phyloP scores from a whole-genome alignment of 2,888 invertebrate species.

The Hyles lineata region DNA sequence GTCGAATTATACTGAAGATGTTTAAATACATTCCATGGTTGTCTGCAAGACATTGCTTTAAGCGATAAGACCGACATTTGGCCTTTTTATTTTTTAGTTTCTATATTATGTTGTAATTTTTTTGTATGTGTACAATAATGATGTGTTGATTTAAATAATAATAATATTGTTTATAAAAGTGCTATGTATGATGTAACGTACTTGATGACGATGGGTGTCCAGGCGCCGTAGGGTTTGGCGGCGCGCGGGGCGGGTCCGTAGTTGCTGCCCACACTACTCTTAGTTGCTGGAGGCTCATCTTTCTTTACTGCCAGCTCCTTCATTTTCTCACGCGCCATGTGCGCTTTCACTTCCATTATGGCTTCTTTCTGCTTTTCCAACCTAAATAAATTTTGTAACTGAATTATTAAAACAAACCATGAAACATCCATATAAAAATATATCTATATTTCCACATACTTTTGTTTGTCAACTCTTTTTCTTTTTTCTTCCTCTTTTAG shows the following conservation, averaged over 20 bases:
- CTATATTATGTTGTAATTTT: too few relatives aligned
- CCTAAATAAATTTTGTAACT: constrained; percentile 45
- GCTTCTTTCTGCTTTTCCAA: constrained; percentile 70
- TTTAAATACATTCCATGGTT: too few relatives aligned
- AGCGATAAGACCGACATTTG: too few relatives aligned
- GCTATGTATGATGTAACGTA: constrained; percentile 59
- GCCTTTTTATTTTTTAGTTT: too few relatives aligned
- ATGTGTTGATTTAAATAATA: too few relatives aligned
- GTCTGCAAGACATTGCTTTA: too few relatives aligned
- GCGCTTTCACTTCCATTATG: constrained; percentile 68
- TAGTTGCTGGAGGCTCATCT: constrained; percentile 48
- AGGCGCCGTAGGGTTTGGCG: constrained; percentile 90
- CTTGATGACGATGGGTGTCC: constrained; percentile 88
- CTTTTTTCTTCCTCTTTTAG: constrained; percentile 65
- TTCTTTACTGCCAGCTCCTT: constrained; percentile 75
- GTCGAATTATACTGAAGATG: too few relatives aligned
- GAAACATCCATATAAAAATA: background rate
- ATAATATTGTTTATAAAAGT: too few relatives aligned
- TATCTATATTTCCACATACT: constrained; percentile 50
- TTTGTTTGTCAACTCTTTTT: constrained; percentile 66
- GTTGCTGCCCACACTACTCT: constrained; percentile 35
- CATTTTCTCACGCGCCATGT: constrained; percentile 79
- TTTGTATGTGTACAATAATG: too few relatives aligned
- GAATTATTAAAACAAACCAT: constrained; percentile 26
- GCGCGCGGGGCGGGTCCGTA: constrained; percentile 84